Base-by-base conservation (phyloP, 2,797 vertebrate genomes). In the Poecilia wingei region DNA sequence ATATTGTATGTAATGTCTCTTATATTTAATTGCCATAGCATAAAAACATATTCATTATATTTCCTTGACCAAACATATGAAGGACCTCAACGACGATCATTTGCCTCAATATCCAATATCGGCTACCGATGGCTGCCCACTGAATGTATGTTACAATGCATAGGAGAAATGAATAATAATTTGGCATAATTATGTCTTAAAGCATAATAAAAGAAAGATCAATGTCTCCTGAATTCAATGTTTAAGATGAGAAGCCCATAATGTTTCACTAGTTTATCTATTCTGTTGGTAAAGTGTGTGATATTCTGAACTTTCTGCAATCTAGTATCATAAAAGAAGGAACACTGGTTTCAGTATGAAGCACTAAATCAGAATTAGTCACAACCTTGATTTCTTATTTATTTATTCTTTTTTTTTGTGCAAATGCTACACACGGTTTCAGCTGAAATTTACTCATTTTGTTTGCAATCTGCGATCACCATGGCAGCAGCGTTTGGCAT, bases 401-500 rank as follows among this genome's bases (percentile, higher is more conserved):
- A 16, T 8, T 70, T 70, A 0, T 28, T 22, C 45, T 70, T 70
- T 71, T 3, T 22, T 9, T 20, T 18, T 28, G 46, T 46, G 68
- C 28, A 71, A 71, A 71, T 28, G 8, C 49, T 69, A 12, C 28
- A 22, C 39, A 14, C 25, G 49, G 16, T 59, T 47, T 31, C 45
- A 36, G 4, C 12, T 68, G 59, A 81, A 79, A 79, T 45, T 18
- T 41, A 39, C 74, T 77, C 12, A 70, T 64, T 87, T 61, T 39
- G 46, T 74, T 36, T 28, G 55, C 70, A 9, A 45, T 43, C 47
- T 55, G 72, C 43, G 77, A 70, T 90, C 59, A 7, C 79, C 43
- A 78, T 82, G 81, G 77, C 72, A 84, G 87, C 84, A 75, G 66
- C 16, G 28, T 8, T 9, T 55, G 73, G 72, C 80, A 78, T 79